These are phyloP conservation scores for Ifrita kowaldi DNA, from an alignment of 2,113 vertebrate genomes.

Conservation along the genomic window DNA sequence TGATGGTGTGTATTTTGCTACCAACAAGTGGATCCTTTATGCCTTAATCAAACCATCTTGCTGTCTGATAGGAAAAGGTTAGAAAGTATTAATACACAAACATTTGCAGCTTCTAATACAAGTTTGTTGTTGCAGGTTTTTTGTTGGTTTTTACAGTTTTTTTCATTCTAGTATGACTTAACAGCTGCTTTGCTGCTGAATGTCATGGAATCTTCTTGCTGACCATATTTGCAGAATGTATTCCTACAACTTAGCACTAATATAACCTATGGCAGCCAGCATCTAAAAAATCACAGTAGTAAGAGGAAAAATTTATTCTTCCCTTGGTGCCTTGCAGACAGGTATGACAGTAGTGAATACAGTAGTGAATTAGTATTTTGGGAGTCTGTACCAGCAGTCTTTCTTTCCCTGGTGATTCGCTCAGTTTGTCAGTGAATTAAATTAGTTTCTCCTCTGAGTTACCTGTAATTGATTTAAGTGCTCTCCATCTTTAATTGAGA, in stretches of 20 bases:
- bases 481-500: neutral
- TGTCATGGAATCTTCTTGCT: neutral
- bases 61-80: neutral
- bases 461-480: neutral
- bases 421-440: conserved; percentile 6
- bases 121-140: neutral
- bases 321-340: neutral
- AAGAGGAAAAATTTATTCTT: neutral
- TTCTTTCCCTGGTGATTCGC: neutral
- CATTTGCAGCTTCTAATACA: neutral
- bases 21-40: neutral
- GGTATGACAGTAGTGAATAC: neutral
- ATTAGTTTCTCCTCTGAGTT: neutral
- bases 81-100: neutral
- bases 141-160: neutral
- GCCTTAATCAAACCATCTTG: neutral
- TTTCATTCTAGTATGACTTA: neutral
- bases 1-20: neutral
- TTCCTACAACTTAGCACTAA: neutral
- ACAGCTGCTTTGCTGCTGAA: neutral
- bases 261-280: neutral
- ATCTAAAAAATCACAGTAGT: neutral
- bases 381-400: neutral
- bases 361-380: neutral
- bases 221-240: neutral